These are phyloP conservation scores for Orussus abietinus DNA, from an alignment of 1,140 invertebrate species.

Conservation along the genomic window DNA sequence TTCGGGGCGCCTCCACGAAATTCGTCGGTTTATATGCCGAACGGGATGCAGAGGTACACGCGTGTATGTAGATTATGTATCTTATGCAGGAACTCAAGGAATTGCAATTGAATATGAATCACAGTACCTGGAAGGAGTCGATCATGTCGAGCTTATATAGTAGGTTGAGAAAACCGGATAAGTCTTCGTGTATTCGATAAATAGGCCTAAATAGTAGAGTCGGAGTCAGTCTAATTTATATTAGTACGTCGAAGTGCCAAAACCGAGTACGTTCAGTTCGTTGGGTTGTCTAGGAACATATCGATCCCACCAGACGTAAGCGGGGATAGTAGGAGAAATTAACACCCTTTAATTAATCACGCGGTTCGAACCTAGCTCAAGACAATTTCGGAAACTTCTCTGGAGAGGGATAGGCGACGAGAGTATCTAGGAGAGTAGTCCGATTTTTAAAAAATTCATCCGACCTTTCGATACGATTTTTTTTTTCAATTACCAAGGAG, in stretches of 20 bases:
- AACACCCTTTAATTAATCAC: background rate
- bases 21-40: background rate
- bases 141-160: slow-evolving; percentile 24
- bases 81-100: background rate
- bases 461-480: too few relatives aligned
- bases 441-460: too few relatives aligned
- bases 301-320: slow-evolving; percentile 13
- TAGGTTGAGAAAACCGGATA: slow-evolving; percentile 23
- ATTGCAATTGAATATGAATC: slow-evolving; percentile 5
- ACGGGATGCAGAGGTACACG: slow-evolving; percentile 7
- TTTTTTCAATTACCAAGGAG: too few relatives aligned
- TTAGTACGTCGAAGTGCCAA: slow-evolving; percentile 19
- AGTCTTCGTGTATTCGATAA: slow-evolving; percentile 12
- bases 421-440: too few relatives aligned
- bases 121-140: slow-evolving; percentile 20
- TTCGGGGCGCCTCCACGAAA: background rate
- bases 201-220: background rate
- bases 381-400: too few relatives aligned
- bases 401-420: too few relatives aligned
- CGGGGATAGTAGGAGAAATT: slow-evolving; percentile 11
- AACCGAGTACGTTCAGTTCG: slow-evolving; percentile 5
- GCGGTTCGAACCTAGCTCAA: too few relatives aligned
- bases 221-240: slow-evolving; percentile 16
- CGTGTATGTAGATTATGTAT: slow-evolving; percentile 3
- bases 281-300: background rate